These are phyloP conservation scores for Synergus itoensis DNA, from an alignment of 2,888 invertebrate species.

Conservation along the genomic window DNA sequence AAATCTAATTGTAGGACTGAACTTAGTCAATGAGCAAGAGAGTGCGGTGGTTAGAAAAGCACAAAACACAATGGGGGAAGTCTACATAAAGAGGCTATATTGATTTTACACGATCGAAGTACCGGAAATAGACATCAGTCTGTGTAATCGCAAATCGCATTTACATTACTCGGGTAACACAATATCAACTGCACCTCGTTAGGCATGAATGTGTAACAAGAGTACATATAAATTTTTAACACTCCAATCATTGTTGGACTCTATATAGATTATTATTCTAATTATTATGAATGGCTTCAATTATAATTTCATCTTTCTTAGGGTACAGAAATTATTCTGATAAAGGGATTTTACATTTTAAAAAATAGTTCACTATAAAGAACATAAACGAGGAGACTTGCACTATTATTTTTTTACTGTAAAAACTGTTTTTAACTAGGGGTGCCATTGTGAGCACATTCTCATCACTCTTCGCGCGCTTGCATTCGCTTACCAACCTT, in stretches of 20 bases:
- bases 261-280: background rate
- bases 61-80: conserved; percentile 17
- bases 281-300: background rate
- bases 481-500: too few relatives aligned
- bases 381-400: too few relatives aligned
- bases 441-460: too few relatives aligned
- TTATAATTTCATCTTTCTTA: background rate
- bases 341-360: too few relatives aligned
- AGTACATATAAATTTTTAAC: conserved; percentile 46
- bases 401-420: too few relatives aligned
- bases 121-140: conserved; percentile 52
- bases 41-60: conserved; percentile 20
- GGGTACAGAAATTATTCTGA: too few relatives aligned
- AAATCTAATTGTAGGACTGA: background rate
- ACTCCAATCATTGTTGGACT: background rate
- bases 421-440: too few relatives aligned
- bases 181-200: conserved; percentile 25
- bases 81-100: conserved; percentile 41
- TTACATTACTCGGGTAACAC: background rate
- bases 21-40: conserved; percentile 10
- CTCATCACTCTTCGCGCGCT: too few relatives aligned
- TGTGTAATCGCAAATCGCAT: conserved; percentile 44
- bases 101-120: conserved; percentile 56
- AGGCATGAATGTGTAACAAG: conserved; percentile 16
- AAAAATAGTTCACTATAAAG: too few relatives aligned